Evolutionary conservation across 2,888 invertebrate genomes (phyloP).

Genomic region (Philonicus albiceps): DNA sequence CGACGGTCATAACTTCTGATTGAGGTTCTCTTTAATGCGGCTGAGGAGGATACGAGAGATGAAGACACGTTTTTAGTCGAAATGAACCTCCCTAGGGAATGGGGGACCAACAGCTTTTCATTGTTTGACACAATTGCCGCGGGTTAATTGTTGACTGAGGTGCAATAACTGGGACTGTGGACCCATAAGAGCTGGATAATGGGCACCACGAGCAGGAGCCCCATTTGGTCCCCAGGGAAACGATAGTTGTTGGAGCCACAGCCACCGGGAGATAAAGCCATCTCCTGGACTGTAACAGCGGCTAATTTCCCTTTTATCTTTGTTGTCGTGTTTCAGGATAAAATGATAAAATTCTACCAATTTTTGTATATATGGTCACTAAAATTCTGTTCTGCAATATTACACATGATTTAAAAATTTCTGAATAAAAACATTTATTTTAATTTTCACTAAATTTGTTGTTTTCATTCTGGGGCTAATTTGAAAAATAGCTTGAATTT

Average conservation of each 20-base stretch:
- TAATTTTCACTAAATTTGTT: too few species aligned
- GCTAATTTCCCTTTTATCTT: neutral
- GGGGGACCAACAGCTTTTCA: neutral
- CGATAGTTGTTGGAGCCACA: neutral
- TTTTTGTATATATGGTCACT: neutral
- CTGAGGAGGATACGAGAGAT: neutral
- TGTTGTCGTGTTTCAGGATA: neutral
- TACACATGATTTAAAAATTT: too few species aligned
- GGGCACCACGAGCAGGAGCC: neutral
- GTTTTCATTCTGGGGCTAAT: too few species aligned
- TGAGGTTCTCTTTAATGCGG: constrained; percentile 19
- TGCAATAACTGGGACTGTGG: neutral
- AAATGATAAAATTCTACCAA: neutral
- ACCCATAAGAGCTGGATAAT: neutral
- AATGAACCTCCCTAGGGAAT: neutral
- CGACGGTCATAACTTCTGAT: constrained; percentile 10
- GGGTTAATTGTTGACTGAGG: constrained; percentile 5
- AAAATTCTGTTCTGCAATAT: neutral
- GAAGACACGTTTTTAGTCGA: neutral
- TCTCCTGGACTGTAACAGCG: neutral
- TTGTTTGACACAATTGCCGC: neutral
- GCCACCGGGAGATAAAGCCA: neutral
- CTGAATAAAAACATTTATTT: too few species aligned
- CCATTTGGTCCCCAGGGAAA: neutral
- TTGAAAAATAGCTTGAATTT: too few species aligned